Evolutionary conservation across 2,888 invertebrate genomes (phyloP), one percentile per base, ranked within the genome.

Genomic region (Drosophila hawaiiensis): DNA sequence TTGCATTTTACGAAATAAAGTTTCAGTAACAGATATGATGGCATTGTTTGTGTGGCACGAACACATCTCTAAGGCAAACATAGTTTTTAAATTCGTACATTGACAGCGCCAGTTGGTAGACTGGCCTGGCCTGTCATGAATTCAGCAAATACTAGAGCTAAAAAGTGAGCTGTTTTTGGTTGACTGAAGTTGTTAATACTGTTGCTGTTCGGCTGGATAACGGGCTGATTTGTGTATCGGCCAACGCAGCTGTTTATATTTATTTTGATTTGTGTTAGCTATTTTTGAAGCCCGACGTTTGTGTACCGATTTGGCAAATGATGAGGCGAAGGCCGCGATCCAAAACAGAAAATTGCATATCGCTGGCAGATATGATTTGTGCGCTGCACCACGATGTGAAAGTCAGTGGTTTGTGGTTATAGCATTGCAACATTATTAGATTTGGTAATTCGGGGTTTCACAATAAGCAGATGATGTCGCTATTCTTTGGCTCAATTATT

Each of bases 401-500:
- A 84, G 84, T 85, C 41, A 90, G 89, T 76, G 49, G 67, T 69
- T 71, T 72, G 56, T 47, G 53, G 33, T 63, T 55, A 29, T 29
- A 33, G 52, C 33, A 60, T 61, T 64, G 63, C 16, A 56, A 41
- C 39, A 41, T 56, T 41, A 22, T 47, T 47, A 5, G 43, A 68
- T 82, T 75, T 66, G 66, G 58, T 58, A 70, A 82, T 60, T 50
- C 47, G 28, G 35, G 29, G 56, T 75, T 84, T 59, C 60, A 65
- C 68, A 84, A 60, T 31, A 62, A 60, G 62, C 62, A 68, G 62
- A 59, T 52, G 66, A 78, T 70, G 62, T 54, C 70, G 80, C 58
- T 58, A 90, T 90, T 89, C 90, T 84, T 67, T 78, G 12, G n/a
- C 10, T 59, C 33, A 54, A 87, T 67, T 70, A 58, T 59, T 66